phyloP scores from a whole-genome alignment of 2,113 vertebrate species.

The Bubo bubo region DNA sequence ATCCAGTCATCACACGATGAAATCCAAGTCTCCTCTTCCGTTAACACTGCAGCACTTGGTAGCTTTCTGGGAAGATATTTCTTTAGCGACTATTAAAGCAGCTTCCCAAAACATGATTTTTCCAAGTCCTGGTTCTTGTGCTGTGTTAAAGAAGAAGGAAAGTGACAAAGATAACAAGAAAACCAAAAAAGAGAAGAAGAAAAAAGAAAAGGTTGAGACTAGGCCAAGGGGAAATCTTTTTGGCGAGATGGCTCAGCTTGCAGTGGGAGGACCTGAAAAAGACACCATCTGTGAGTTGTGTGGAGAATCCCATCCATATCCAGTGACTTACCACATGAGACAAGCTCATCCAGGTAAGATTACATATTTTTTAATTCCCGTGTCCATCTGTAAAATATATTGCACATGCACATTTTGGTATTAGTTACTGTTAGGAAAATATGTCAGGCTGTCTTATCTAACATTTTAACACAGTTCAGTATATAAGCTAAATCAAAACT shows the following conservation, averaged over 20 bases:
- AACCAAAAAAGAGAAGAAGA: conserved; percentile 97
- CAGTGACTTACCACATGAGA: conserved; percentile 98
- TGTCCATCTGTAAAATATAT: background rate
- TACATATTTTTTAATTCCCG: rapidly evolving
- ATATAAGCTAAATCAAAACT: background rate
- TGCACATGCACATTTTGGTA: rapidly evolving
- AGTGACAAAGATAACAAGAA: conserved; percentile 94
- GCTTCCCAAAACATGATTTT: conserved; percentile 99
- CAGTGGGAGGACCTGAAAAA: conserved; percentile 96
- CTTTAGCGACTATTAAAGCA: conserved; percentile 96
- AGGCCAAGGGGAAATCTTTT: conserved; percentile 96
- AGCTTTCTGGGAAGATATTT: conserved; percentile 98
- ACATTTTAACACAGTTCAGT: background rate
- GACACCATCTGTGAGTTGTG: conserved; percentile 98
- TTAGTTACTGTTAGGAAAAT: background rate
- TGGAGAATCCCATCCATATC: conserved; percentile 96
- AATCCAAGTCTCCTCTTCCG: conserved; percentile 90
- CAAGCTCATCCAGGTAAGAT: conserved; percentile 94
- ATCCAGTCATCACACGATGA: conserved; percentile 81
- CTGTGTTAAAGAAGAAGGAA: conserved; percentile 96
- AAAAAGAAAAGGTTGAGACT: conserved; percentile 93
- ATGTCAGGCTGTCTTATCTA: background rate
- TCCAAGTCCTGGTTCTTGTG: conserved; percentile 96
- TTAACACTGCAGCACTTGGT: conserved; percentile 96
- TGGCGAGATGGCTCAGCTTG: conserved; percentile 98